A percentile compares a stretch with the other conserved stretches of the same genome.
phyloP scores from a whole-genome alignment of 1,140 invertebrate genomes.

The Laupala kohalensis region DNA sequence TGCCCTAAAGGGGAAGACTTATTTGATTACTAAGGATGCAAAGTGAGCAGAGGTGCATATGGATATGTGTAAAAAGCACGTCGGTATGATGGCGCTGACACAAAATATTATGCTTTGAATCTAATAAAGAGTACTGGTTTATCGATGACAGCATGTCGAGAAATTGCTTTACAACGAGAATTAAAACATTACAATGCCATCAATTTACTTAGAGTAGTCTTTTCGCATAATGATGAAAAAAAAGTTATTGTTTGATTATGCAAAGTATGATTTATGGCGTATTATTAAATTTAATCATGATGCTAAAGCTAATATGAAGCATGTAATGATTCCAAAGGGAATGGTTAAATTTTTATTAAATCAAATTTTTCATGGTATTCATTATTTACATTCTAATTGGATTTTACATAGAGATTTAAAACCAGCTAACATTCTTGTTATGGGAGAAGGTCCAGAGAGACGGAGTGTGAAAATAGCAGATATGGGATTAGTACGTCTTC shows the following conservation, averaged over 20 bases:
- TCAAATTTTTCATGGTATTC: conserved; percentile 98
- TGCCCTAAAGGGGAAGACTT: conserved; percentile 95
- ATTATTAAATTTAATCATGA: conserved; percentile 99
- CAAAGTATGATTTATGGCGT: too few relatives aligned
- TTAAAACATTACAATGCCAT: too few relatives aligned
- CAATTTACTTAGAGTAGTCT: conserved; percentile 89
- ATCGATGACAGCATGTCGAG: too few relatives aligned
- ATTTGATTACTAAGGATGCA: conserved; percentile 98
- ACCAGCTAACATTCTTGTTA: conserved; percentile 98
- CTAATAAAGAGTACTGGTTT: too few relatives aligned
- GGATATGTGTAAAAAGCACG: conserved; percentile 97
- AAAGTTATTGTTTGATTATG: conserved; percentile 94
- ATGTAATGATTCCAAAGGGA: conserved; percentile 87
- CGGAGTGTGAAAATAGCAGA: conserved; percentile 98
- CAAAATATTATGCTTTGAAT: conserved; percentile 11
- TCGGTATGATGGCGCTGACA: conserved; percentile 58
- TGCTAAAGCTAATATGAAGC: conserved; percentile 96
- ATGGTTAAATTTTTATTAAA: conserved; percentile 98
- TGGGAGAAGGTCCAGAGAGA: conserved; percentile 95
- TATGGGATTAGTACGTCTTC: conserved; percentile 99
- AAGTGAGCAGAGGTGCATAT: conserved; percentile 97
- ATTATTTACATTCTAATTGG: conserved; percentile 99
- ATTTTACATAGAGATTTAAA: conserved; percentile 98
- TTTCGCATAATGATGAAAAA: conserved; percentile 93
- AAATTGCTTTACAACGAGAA: too few relatives aligned